Conservation (phyloP, 2,797 vertebrate genomes). For the Ptychobarbus kaznakovi region DNA sequence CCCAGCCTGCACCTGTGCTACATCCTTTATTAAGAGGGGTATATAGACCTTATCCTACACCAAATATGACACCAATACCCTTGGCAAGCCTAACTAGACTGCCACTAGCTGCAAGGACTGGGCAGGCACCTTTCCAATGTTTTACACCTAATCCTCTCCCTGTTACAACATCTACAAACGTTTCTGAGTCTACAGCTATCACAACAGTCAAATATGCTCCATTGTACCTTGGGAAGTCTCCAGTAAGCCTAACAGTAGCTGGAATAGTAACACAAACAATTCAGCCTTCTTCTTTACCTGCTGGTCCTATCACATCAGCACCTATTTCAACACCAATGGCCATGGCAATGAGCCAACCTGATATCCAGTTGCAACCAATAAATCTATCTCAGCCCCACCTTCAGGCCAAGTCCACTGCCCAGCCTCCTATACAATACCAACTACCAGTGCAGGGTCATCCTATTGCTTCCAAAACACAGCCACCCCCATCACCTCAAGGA, state of each 20-base stretch:
- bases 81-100: conserved; percentile 88
- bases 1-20: conserved; percentile 92
- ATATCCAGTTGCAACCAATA: conserved; percentile 78
- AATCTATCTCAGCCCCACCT: conserved; percentile 79
- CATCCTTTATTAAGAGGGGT: conserved; percentile 87
- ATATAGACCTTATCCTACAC: conserved; percentile 86
- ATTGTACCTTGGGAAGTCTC: conserved; percentile 89
- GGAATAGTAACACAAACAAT: conserved; percentile 48
- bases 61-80: conserved; percentile 87
- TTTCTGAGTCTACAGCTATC: conserved; percentile 59
- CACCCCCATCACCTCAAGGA: conserved; percentile 43
- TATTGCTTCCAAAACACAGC: conserved; percentile 60
- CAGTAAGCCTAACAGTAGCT: conserved; percentile 67
- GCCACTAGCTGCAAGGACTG: conserved; percentile 83
- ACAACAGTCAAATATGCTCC: conserved; percentile 82
- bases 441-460: conserved; percentile 53
- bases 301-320: conserved; percentile 49
- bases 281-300: conserved; percentile 45
- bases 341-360: conserved; percentile 62
- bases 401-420: conserved; percentile 70
- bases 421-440: conserved; percentile 46
- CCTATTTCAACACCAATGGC: conserved; percentile 59
- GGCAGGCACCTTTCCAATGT: conserved; percentile 83
- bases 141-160: conserved; percentile 78
- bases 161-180: conserved; percentile 62